phyloP scores from a whole-genome alignment of 1,140 invertebrate species.

The Diorhabda sublineata region DNA sequence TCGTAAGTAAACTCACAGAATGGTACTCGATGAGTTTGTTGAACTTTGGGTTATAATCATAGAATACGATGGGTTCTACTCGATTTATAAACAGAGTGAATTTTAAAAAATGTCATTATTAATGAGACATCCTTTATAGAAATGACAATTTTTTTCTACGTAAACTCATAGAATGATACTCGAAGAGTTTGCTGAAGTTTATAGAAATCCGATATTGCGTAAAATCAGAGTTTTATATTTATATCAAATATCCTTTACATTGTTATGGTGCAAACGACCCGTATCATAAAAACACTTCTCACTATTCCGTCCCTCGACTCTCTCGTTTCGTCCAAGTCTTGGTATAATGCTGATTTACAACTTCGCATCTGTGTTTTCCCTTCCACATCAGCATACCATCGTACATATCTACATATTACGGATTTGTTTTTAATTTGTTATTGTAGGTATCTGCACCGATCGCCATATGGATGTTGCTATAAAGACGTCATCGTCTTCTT shows the following conservation, averaged over 20 bases:
- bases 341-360: slow-evolving; percentile 38
- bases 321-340: slow-evolving; percentile 21
- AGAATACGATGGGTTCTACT: too few species aligned
- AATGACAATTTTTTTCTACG: too few species aligned
- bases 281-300: slow-evolving; percentile 26
- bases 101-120: too few species aligned
- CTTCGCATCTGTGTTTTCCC: slow-evolving; percentile 35
- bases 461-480: slow-evolving; percentile 16
- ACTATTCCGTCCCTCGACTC: slow-evolving; percentile 19
- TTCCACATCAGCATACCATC: slow-evolving; percentile 29
- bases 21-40: too few species aligned
- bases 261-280: slow-evolving; percentile 24
- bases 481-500: slow-evolving; percentile 1
- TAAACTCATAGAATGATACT: too few species aligned
- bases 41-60: too few species aligned
- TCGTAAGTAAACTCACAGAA: too few species aligned
- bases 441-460: slow-evolving; percentile 9
- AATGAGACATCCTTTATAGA: too few species aligned
- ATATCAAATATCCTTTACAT: not conserved
- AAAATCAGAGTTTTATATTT: too few species aligned
- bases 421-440: slow-evolving; percentile 43
- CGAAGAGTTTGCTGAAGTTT: too few species aligned
- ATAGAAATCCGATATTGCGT: too few species aligned
- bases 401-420: slow-evolving; percentile 39
- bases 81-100: too few species aligned